Conservation (phyloP, 2,888 invertebrate species). For the Conops quadrifasciatus region DNA sequence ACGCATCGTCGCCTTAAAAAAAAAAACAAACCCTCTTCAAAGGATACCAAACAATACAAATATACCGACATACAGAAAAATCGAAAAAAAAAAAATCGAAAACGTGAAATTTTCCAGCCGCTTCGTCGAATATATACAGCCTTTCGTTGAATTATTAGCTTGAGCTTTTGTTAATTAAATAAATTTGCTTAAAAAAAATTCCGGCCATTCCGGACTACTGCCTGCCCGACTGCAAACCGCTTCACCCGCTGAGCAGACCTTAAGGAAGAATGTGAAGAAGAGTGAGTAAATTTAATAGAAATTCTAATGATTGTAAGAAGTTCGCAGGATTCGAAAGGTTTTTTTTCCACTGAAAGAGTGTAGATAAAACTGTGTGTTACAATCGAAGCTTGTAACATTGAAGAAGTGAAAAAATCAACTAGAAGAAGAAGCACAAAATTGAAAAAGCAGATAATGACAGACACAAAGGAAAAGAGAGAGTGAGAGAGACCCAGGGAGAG, state of each 20-base stretch:
- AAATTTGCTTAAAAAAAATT: slow-evolving; percentile 6
- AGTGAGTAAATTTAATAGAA: slow-evolving; percentile 26
- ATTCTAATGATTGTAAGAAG: not conserved
- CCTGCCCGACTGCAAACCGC: not conserved
- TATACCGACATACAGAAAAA: slow-evolving; percentile 6
- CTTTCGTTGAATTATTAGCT: slow-evolving; percentile 10
- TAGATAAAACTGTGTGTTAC: slow-evolving; percentile 15
- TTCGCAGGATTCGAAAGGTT: not conserved
- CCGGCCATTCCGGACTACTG: not conserved
- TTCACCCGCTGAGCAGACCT: slow-evolving; percentile 11
- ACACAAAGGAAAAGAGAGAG: not conserved
- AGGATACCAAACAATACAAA: slow-evolving; percentile 52
- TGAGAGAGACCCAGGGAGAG: not conserved
- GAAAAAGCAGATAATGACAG: not conserved
- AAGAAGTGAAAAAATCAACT: slow-evolving; percentile 7
- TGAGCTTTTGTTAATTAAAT: not conserved
- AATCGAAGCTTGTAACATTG: slow-evolving; percentile 11
- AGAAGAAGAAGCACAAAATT: not conserved
- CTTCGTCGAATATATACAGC: not conserved
- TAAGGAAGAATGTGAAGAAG: slow-evolving; percentile 30
- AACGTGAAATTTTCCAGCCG: slow-evolving; percentile 25
- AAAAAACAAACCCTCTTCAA: slow-evolving; percentile 45
- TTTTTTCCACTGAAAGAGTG: not conserved
- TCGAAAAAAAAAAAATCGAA: slow-evolving; percentile 7
- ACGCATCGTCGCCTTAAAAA: slow-evolving; percentile 37